Evolutionary conservation across 2,113 vertebrate genomes (phyloP).

Genomic region (Cranoglanis bouderius): DNA sequence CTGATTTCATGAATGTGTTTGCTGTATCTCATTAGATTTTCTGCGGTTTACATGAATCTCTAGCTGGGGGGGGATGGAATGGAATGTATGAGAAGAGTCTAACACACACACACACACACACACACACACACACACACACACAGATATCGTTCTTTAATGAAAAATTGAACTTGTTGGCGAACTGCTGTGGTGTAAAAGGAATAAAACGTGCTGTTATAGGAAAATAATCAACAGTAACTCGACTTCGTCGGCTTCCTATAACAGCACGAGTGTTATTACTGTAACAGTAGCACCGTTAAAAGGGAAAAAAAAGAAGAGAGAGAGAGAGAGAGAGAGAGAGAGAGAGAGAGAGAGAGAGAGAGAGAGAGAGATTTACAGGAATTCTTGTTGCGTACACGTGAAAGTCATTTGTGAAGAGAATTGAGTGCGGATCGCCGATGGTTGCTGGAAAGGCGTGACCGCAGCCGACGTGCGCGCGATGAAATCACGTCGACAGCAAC

Average conservation of each 20-base stretch:
- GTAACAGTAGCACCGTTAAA: background rate
- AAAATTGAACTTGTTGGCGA: background rate
- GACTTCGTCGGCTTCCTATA: background rate
- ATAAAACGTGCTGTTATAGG: background rate
- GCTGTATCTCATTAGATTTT: conserved; percentile 25
- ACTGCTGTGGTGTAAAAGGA: background rate
- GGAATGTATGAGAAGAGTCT: conserved; percentile 49
- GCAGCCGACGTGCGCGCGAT: background rate
- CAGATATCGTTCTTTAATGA: background rate
- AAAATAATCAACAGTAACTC: background rate
- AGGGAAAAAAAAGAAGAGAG: background rate
- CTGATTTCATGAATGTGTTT: conserved; percentile 23
- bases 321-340: background rate
- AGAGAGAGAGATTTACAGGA: background rate
- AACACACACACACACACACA: conserved; percentile 33
- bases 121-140: background rate
- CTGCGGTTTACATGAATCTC: conserved; percentile 25
- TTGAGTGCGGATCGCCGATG: background rate
- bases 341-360: too few relatives aligned
- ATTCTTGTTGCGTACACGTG: background rate
- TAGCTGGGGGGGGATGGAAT: conserved; percentile 34
- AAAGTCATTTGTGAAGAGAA: background rate
- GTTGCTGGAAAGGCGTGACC: background rate
- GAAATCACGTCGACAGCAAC: background rate
- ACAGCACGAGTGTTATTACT: background rate